Evolutionary conservation across 2,888 invertebrate species (phyloP), one percentile per base, ranked within the genome.

Genomic region (Erebia palarica): DNA sequence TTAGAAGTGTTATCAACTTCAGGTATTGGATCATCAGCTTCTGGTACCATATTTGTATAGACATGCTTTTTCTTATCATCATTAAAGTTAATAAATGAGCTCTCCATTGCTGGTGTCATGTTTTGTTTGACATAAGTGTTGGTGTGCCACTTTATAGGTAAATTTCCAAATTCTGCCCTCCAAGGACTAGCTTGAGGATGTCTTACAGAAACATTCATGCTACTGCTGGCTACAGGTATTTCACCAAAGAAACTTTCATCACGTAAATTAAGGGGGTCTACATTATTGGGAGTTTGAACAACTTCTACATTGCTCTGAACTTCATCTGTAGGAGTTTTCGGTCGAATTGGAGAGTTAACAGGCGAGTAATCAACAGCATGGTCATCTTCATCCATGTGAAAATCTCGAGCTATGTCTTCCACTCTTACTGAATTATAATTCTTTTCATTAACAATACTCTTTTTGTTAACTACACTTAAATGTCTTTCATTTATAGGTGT

Each of bases 51-150:
- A 70, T 91, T 87, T 14, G 92, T 92, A 73, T 92, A 93, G 1
- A 93, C 89, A 89, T 92, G 91, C 80, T 89, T 91, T 78, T 87
- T 91, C 73, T 84, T 89, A 14, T 77, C 78, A 44, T 88, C 87
- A 77, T 85, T 84, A 60, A 84, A 79, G 72, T 87, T 87, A 0
- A 92, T 84, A 69, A 90, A 93, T 7, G 93, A 93, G 69, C 88
- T 84, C 73, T 93, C 93, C 18, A 92, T 86, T 13, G 94, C 91
- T 57, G 94, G 94, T 59, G 94, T 94, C 94, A 94, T 92, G 72
- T 93, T 90, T 10, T 93, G 75, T 76, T 94, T 94, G 0, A 93
- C 84, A 80, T 92, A 90, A 8, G 90, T 84, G 73, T 93, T 91
- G 5, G 82, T 86, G 70, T 86, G 91, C 93, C 93, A 94, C 80